These are phyloP conservation scores for Cyprinodon diabolis DNA, from an alignment of 2,797 vertebrate genomes.

Conservation along the genomic window DNA sequence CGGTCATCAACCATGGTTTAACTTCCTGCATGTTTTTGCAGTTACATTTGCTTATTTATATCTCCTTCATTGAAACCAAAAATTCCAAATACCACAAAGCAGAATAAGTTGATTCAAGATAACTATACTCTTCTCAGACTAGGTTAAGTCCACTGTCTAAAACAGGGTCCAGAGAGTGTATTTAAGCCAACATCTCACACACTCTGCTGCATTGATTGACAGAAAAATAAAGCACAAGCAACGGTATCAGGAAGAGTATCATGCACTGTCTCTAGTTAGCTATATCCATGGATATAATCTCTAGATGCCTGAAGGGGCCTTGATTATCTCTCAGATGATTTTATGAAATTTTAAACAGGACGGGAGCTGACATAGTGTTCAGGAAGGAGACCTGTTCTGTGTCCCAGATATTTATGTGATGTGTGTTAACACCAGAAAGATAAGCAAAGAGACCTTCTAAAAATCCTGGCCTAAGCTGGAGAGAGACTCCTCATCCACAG, in stretches of 20 bases:
- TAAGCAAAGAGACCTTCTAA: not conserved
- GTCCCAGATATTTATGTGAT: not conserved
- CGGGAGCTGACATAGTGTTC: not conserved
- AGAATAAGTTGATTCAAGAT: no score
- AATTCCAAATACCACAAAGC: no score
- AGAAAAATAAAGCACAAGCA: not conserved
- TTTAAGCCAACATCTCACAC: not conserved
- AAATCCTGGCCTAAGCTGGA: not conserved
- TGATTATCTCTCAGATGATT: not conserved
- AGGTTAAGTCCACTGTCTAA: no score
- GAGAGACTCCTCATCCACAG: not conserved
- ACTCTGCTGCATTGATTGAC: not conserved
- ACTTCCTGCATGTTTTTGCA: no score
- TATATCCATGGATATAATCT: not conserved
- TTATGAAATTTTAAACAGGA: not conserved
- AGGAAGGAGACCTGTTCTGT: not conserved
- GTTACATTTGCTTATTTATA: no score
- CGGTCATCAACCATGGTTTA: no score
- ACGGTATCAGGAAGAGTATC: not conserved
- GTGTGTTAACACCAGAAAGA: not conserved
- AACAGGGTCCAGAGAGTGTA: no score
- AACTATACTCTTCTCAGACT: no score
- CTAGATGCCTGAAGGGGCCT: not conserved
- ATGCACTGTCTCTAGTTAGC: not conserved
- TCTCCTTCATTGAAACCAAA: no score